These are phyloP conservation scores for Drosophila tristis DNA, from an alignment of 1,140 invertebrate genomes.

Conservation along the genomic window DNA sequence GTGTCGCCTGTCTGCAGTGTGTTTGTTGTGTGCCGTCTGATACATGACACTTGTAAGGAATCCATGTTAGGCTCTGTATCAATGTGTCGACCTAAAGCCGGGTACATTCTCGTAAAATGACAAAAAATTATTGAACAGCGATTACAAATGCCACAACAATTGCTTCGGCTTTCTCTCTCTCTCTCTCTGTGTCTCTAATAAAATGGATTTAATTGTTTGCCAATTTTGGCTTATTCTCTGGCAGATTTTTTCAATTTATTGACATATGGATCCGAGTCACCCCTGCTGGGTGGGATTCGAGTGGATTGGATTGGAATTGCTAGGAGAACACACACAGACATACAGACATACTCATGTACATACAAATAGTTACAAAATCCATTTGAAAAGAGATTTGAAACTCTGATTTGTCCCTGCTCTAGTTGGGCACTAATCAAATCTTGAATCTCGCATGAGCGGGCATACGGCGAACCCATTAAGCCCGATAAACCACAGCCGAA, in stretches of 20 bases:
- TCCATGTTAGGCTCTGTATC: constrained; percentile 36
- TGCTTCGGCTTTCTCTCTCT: constrained; percentile 39
- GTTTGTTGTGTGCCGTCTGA: constrained; percentile 27
- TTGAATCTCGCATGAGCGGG: constrained; percentile 2
- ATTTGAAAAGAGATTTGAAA: neutral
- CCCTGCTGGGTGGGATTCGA: too few species aligned
- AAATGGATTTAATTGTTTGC: constrained; percentile 55
- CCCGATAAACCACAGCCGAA: constrained; percentile 21
- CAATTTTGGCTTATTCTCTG: constrained; percentile 44
- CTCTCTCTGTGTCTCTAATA: constrained; percentile 22
- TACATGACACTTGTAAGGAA: constrained; percentile 79
- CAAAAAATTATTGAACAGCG: constrained; percentile 80
- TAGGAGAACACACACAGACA: too few species aligned
- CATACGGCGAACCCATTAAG: constrained; percentile 30
- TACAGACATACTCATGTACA: too few species aligned
- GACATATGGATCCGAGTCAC: constrained; percentile 27
- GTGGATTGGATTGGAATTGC: too few species aligned
- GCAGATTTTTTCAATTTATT: constrained; percentile 41
- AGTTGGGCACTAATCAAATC: constrained; percentile 45
- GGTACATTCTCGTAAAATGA: constrained; percentile 63
- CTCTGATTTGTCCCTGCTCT: constrained; percentile 12
- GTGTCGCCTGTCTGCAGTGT: constrained; percentile 21
- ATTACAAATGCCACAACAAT: constrained; percentile 77
- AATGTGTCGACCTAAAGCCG: constrained; percentile 58
- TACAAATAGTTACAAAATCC: neutral